phyloP scores from a whole-genome alignment of 2,113 vertebrate genomes.

The Struthio camelus region DNA sequence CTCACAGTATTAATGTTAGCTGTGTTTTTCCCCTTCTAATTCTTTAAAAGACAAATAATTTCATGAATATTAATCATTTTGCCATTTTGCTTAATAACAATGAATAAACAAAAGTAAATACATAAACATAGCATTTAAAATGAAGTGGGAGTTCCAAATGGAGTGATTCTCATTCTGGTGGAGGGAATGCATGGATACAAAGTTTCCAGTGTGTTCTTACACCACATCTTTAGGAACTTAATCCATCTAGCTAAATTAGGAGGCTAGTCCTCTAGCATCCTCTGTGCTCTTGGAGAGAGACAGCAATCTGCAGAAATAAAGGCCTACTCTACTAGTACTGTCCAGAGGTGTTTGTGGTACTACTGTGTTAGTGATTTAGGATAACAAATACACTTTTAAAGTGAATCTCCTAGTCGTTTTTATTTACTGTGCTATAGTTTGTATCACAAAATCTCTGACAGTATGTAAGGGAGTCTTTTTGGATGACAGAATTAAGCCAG shows the following conservation, averaged over 20 bases:
- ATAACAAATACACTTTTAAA: background rate
- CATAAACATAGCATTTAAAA: background rate
- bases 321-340: background rate
- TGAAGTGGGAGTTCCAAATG: background rate
- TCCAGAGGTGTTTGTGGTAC: background rate
- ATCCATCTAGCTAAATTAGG: background rate
- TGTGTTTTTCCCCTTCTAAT: background rate
- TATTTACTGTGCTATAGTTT: background rate
- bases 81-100: background rate
- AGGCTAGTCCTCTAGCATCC: background rate
- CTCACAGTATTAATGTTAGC: background rate
- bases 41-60: background rate
- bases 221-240: background rate
- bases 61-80: background rate
- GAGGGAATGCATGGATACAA: background rate
- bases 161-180: background rate
- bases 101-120: background rate
- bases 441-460: background rate
- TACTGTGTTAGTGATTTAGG: background rate
- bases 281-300: background rate
- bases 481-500: background rate
- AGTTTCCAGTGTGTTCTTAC: background rate
- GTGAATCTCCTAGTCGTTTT: background rate
- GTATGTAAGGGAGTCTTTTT: background rate
- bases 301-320: background rate